Base-by-base conservation (phyloP, 2,113 vertebrate species). In the Platysternon megacephalum region DNA sequence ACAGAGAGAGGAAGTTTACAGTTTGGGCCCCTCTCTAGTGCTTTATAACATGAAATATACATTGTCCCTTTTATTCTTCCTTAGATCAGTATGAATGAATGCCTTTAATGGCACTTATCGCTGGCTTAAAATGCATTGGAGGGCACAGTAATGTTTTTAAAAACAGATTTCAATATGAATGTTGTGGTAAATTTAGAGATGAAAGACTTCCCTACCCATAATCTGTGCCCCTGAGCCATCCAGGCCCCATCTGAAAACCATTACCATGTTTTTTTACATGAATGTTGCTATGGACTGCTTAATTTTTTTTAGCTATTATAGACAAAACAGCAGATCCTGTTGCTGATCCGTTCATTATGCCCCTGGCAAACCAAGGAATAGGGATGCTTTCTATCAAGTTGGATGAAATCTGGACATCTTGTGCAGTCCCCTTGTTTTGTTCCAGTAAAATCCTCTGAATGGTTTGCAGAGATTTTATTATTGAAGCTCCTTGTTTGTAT, bases 391-490 rank as follows among this genome's bases (percentile, higher is more conserved):
- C 84, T 86, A 24, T 91, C 82, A 94, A 84, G 74, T 76, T 12
- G 35, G 46, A 76, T 91, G 86, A 83, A 92, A 91, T 87, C 91
- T 94, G 90, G 5, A 46, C 58, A 48, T 55, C 35, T 92, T 90
- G 35, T 82, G 52, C 56, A 89, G 35, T 6, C 65, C 26, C 42
- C 86, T 89, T 19, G 0, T 68, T 5, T 82, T 89, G 72, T 2
- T 3, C 44, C 87, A 56, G 58, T 86, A 84, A 96, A 94, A 94
- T 46, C 13, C 72, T 51, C 89, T 9, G 24, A 86, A 14, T 91
- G 53, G 87, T 95, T 95, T 95, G 46, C 86, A 92, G 58, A 5
- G 2, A 84, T 93, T 72, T n/a, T 86, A 2, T 94, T 93, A 94
- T 79, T 81, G 76, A 92, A 55, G n/a, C 86, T 93, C 87, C 48